These are phyloP conservation scores for Alosa alosa DNA, from an alignment of 2,113 vertebrate genomes.

Conservation along the genomic window DNA sequence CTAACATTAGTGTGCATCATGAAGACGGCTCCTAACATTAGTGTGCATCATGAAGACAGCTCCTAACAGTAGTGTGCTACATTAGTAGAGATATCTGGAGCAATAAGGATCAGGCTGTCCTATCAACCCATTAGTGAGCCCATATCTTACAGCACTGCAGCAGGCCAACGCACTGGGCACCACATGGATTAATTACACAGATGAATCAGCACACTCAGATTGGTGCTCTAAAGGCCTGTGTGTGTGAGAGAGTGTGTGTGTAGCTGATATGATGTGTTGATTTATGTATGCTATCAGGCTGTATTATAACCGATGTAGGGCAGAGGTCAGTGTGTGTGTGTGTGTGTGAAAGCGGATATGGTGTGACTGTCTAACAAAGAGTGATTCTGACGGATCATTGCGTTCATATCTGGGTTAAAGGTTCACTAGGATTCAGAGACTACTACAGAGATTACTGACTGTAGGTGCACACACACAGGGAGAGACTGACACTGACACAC, in stretches of 20 bases:
- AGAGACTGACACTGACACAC: background rate
- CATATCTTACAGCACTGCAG: too few species aligned
- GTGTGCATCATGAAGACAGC: too few species aligned
- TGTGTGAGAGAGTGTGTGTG: conserved; percentile 1
- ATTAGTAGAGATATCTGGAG: too few species aligned
- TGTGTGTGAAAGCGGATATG: background rate
- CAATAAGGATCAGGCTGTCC: too few species aligned
- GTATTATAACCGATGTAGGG: conserved; percentile 6
- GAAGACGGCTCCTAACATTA: too few species aligned
- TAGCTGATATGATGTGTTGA: background rate
- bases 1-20: too few species aligned
- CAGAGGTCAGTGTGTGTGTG: background rate
- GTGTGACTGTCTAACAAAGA: too few species aligned
- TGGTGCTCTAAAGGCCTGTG: background rate
- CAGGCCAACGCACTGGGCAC: too few species aligned
- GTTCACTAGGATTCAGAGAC: background rate
- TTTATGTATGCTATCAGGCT: background rate
- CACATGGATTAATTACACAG: too few species aligned
- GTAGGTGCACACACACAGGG: background rate
- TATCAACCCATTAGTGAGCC: too few species aligned
- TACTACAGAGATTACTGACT: background rate
- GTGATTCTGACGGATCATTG: background rate
- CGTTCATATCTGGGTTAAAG: conserved; percentile 1
- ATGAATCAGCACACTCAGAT: too few species aligned
- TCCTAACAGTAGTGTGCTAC: too few species aligned